Base-by-base conservation (phyloP, 1,140 invertebrate genomes). In the Drosophila jambulina region DNA sequence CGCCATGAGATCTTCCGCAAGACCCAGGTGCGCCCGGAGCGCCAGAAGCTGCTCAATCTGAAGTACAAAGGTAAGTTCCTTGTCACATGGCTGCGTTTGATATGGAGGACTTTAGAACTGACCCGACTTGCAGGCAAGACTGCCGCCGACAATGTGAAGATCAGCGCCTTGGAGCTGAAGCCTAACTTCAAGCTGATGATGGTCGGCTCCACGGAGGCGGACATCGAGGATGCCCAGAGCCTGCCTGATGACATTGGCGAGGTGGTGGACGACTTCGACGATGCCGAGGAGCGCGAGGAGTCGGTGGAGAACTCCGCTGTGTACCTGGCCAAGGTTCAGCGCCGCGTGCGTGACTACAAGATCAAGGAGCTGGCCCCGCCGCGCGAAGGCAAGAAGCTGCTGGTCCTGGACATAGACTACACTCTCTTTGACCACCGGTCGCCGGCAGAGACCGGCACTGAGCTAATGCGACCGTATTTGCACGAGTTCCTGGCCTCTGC, bases 381-480 rank as follows among this genome's bases (percentile, higher is more conserved):
- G 10, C 93, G 98, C 43, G 94, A 95, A 10, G 96, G 95, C 36
- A 99, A 98, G 93, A 98, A 99, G 86, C 93, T 99, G 12, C 93
- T 99, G 4, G 98, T 99, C 1, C 93, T 99, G 32, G 98, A 99
- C 91, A 99, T 99, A 90, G 98, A 99, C 93, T 99, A 99, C 86
- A 99, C 98, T 10, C 93, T 99, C 13, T 99, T 99, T 93, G 98
- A 99, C 94, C 98, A 99, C 91, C 95, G 97, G 92, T 99, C 98
- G 29, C 95, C 96, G 13, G 98, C 97, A 8, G 97, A 98, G 93
- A 96, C 95, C 72, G 98, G 97, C n/a, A 70, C 76, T 34, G 98
- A 99, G 93, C 93, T 99, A 59, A 99, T 99, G 98, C 94, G 98
- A 63, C 98, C 98, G 1, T 99, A 96, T 93, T 94, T 99, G 36